A percentile compares a stretch with the other conserved stretches of the same genome.
Evolutionary conservation across 1,140 invertebrate species (phyloP).

Genomic region (Habropoda laboriosa): DNA sequence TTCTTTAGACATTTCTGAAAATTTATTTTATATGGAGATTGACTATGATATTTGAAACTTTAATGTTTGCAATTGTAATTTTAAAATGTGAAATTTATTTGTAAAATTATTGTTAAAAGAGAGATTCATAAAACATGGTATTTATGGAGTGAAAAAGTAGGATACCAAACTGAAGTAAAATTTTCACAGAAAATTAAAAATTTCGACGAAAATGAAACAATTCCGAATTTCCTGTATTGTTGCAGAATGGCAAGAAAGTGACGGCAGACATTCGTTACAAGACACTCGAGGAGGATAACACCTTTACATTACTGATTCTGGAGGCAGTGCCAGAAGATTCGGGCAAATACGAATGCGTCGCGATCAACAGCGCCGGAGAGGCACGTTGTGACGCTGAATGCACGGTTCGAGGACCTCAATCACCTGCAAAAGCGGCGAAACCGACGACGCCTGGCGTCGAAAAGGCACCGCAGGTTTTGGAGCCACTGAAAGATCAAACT

Average conservation of each 20-base stretch:
- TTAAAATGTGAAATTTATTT: no score
- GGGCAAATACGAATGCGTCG: conserved; percentile 95
- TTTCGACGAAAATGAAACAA: no score
- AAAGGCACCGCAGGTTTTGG: conserved; percentile 89
- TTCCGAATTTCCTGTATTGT: conserved; percentile 18
- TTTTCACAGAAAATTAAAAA: no score
- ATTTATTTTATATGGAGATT: no score
- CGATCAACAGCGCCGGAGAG: conserved; percentile 94
- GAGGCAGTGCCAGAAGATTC: conserved; percentile 93
- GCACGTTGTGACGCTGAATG: conserved; percentile 94
- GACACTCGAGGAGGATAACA: conserved; percentile 93
- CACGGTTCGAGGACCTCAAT: conserved; percentile 86
- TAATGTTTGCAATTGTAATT: no score
- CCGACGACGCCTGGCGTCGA: conserved; percentile 85
- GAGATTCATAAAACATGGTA: no score
- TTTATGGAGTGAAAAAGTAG: no score
- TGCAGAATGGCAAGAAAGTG: conserved; percentile 93
- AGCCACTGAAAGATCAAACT: conserved; percentile 91
- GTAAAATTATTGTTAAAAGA: no score
- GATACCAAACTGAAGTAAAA: no score
- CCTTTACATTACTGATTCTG: conserved; percentile 92
- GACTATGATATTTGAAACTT: no score
- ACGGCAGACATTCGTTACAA: conserved; percentile 93
- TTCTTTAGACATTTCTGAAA: no score
- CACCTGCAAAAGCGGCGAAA: conserved; percentile 84